Percentiles rank a stretch among this genome's conserved stretches.
These are phyloP conservation scores for Oeneis ivallda DNA, from an alignment of 2,888 invertebrate species.

Conservation along the genomic window DNA sequence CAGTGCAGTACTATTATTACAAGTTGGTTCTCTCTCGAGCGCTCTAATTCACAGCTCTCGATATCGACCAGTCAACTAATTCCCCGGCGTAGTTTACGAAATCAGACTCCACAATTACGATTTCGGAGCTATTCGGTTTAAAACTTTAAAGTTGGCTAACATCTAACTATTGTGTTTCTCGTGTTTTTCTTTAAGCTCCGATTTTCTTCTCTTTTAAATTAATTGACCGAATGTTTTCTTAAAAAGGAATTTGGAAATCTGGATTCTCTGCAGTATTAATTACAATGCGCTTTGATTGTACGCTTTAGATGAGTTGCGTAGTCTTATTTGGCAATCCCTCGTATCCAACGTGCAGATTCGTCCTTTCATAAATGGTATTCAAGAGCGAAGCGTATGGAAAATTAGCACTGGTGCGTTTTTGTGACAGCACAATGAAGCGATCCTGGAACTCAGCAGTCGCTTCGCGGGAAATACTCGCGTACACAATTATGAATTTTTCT, in stretches of 20 bases:
- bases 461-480: constrained; percentile 65
- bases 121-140: constrained; percentile 47
- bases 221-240: constrained; percentile 18
- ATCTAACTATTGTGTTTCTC: constrained; percentile 33
- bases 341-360: constrained; percentile 48
- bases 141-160: constrained; percentile 45
- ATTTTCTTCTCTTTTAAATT: constrained; percentile 26
- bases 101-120: constrained; percentile 44
- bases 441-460: constrained; percentile 58
- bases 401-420: constrained; percentile 74
- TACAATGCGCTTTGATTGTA: neutral
- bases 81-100: constrained; percentile 47
- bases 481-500: constrained; percentile 66
- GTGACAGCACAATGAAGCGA: constrained; percentile 73
- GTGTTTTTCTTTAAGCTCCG: constrained; percentile 36
- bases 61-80: constrained; percentile 47
- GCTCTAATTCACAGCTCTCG: constrained; percentile 41
- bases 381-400: constrained; percentile 64
- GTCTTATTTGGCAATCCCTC: constrained; percentile 44
- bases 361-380: constrained; percentile 61
- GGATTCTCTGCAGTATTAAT: neutral
- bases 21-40: constrained; percentile 36
- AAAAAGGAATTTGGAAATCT: neutral
- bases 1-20: constrained; percentile 34
- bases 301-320: neutral